A percentile compares a stretch with the other conserved stretches of the same genome.
Evolutionary conservation across 2,113 vertebrate species (phyloP).

Genomic region (Pangasianodon gigas): DNA sequence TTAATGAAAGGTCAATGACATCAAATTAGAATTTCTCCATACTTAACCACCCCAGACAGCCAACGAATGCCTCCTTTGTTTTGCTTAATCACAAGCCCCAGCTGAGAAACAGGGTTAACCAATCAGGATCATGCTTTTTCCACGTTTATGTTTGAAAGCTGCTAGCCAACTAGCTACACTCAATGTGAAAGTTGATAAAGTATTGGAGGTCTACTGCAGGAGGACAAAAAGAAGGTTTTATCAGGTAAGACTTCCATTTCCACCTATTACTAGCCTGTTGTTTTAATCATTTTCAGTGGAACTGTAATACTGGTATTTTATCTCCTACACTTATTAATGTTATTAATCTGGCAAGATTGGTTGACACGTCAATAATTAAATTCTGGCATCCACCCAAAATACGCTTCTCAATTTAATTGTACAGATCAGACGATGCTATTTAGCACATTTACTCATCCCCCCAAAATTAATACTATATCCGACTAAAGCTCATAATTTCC

Average conservation of each 20-base stretch:
- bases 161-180: background rate
- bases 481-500: background rate
- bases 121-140: background rate
- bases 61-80: background rate
- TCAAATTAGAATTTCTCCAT: background rate
- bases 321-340: background rate
- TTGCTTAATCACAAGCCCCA: constrained; percentile 1
- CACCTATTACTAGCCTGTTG: background rate
- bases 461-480: background rate
- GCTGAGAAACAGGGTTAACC: background rate
- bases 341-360: background rate
- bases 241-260: background rate
- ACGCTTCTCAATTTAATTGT: background rate
- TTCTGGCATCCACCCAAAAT: background rate
- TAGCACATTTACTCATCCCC: background rate
- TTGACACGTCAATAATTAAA: background rate
- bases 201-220: background rate
- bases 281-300: background rate
- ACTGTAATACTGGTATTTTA: background rate
- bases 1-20: background rate
- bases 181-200: background rate
- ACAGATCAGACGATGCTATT: background rate
- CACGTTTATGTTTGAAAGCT: background rate
- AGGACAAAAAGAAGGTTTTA: background rate
- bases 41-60: background rate